Evolutionary conservation across 2,888 invertebrate genomes (phyloP).

Genomic region (Ophraella communa): DNA sequence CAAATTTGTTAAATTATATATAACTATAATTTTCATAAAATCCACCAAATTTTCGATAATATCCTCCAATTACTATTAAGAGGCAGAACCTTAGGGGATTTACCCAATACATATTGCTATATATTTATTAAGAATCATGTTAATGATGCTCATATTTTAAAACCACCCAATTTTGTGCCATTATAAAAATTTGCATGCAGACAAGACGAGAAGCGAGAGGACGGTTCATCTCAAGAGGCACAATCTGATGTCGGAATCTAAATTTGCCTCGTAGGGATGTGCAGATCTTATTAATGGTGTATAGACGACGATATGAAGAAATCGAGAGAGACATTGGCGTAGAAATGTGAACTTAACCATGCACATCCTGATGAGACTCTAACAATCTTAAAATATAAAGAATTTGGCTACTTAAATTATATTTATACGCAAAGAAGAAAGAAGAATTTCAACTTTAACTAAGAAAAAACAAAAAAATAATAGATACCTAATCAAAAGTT

Average conservation of each 20-base stretch:
- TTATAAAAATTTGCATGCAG: slow-evolving; percentile 35
- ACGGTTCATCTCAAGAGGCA: slow-evolving; percentile 33
- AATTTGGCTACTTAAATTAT: too few relatives aligned
- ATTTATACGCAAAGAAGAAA: too few relatives aligned
- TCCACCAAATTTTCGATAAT: not conserved
- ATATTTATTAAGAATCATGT: slow-evolving; percentile 10
- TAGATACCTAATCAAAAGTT: too few relatives aligned
- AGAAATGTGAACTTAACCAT: too few relatives aligned
- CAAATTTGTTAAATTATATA: too few relatives aligned
- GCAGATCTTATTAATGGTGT: slow-evolving; percentile 55
- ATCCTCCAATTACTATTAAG: not conserved
- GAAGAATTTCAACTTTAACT: too few relatives aligned
- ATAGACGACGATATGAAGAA: slow-evolving; percentile 23
- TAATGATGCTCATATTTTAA: slow-evolving; percentile 23
- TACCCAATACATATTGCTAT: not conserved
- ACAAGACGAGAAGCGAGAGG: slow-evolving; percentile 39
- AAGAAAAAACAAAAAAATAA: too few relatives aligned
- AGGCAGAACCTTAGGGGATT: not conserved
- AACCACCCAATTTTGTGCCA: slow-evolving; percentile 34
- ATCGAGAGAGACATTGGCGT: slow-evolving; percentile 10
- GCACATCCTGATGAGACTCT: too few relatives aligned
- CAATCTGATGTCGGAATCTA: slow-evolving; percentile 36
- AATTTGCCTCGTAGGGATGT: slow-evolving; percentile 37
- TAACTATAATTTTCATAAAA: not conserved
- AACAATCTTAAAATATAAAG: not conserved